phyloP scores from a whole-genome alignment of 2,888 invertebrate genomes.

The Thereva unica region DNA sequence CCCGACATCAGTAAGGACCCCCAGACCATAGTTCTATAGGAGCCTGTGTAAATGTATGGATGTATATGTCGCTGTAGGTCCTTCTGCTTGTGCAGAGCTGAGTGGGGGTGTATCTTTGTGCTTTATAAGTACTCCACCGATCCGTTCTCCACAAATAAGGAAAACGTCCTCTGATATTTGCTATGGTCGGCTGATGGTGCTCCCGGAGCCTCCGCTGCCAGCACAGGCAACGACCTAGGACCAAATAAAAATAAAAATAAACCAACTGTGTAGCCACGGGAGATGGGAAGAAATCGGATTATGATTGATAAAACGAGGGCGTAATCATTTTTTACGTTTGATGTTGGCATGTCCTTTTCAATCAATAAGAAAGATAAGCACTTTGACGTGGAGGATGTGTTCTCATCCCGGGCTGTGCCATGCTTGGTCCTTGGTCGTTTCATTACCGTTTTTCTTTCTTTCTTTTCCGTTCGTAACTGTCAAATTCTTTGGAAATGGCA shows the following conservation, averaged over 20 bases:
- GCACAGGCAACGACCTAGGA: not conserved
- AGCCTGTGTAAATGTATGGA: not conserved
- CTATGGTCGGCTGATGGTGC: not conserved
- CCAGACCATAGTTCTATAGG: not conserved
- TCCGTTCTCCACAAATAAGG: too few species aligned
- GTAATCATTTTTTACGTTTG: slow-evolving; percentile 6
- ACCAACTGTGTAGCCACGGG: slow-evolving; percentile 19
- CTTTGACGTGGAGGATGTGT: not conserved
- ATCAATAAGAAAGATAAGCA: not conserved
- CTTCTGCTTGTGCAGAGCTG: too few species aligned
- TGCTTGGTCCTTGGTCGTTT: too few species aligned
- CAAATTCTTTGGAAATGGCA: too few species aligned
- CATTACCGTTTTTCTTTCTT: too few species aligned
- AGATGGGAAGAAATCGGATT: slow-evolving; percentile 7
- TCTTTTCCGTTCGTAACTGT: too few species aligned
- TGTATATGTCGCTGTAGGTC: too few species aligned
- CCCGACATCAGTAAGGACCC: not conserved
- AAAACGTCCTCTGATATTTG: too few species aligned
- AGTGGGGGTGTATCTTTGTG: too few species aligned
- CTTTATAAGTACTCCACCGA: too few species aligned
- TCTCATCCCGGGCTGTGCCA: not conserved
- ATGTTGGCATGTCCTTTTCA: slow-evolving; percentile 13
- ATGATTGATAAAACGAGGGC: slow-evolving; percentile 12
- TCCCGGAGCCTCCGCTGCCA: not conserved
- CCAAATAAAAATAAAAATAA: not conserved